Base-by-base conservation (phyloP, 2,888 invertebrate genomes). In the Baccha elongata region DNA sequence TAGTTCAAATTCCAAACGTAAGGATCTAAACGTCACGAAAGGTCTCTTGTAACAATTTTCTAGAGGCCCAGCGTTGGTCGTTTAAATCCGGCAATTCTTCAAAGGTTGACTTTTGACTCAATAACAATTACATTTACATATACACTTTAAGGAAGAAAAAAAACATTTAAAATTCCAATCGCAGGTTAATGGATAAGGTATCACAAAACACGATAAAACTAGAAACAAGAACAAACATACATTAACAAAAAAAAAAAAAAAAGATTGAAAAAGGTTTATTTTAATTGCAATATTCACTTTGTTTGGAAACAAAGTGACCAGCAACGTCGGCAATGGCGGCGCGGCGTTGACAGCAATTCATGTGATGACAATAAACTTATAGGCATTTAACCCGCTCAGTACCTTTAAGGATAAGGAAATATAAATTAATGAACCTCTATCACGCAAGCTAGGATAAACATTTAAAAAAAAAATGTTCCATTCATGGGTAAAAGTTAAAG, bases 291-390 rank as follows among this genome's bases (percentile, higher is more conserved):
- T 68, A 68, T 50, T 68, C 62, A 64, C 42, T 55, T 60, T 52
- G 73, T 62, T 67, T 55, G 13, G 48, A 67, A 53, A 55, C 46
- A 40, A 35, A 29, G 60, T 19, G 44, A 58, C 37, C 55, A 48
- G 37, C 13, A 8, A 7, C n/a, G n/a, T 7, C 8, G 26, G 26
- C 26, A 26, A n/a, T 26, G 26, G 29, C 29, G 13, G 13, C 42
- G 52, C 15, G n/a, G 13, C 19, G 74, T 60, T 76, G 76, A 71
- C 71, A 71, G 81, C 65, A 65, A 76, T 81, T 71, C 76, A 81
- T 65, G 76, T 53, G 81, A 71, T 81, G 81, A 81, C 81, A 76
- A 81, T 81, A 71, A 71, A 76, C 71, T 81, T 67, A 76, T 71
- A 46, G 71, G 67, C 71, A 71, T 60, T 81, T 81, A 76, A 76